Base-by-base conservation (phyloP, 2,797 vertebrate genomes). In the Sebastiscus albofasciatus region DNA sequence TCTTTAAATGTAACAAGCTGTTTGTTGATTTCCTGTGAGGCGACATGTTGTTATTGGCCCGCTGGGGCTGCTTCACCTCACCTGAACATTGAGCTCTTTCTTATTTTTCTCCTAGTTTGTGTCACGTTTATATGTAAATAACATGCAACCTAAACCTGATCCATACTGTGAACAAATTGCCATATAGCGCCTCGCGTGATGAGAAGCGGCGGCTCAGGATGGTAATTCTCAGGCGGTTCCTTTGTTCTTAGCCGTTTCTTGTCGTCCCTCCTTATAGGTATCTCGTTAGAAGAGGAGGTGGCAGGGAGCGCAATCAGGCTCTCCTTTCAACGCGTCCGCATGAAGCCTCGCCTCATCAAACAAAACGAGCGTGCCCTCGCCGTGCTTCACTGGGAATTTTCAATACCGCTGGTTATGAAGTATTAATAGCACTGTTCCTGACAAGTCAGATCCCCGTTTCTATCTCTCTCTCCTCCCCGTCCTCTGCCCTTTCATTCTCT, bases 391-490 rank as follows among this genome's bases (percentile, higher is more conserved):
- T 92, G 91, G 89, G 93, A 94, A 93, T 93, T 90, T 92, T 93
- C 87, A 92, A 92, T 91, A 79, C 87, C 26, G 80, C 89, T 92
- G 89, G 84, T 93, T 91, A 93, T 95, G 81, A 94, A 94, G 90
- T 93, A 96, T 95, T 94, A 92, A 95, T 93, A 93, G 83, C 77
- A 71, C 81, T 84, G 83, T 90, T 91, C 88, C 87, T 88, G 84
- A 92, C 80, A 84, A 90, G 91, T 84, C 81, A 80, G 66, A 89
- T 79, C 84, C 86, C 79, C n/a, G 39, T 55, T 78, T 77, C 77
- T 59, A 59, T 72, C 77, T 31, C 73, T 84, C 83, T 79, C 67
- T 76, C 84, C 58, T 66, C 49, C 67, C 65, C 36, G 24, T 83
- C 77, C 49, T 74, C 61, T 42, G 56, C 52, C 33, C 78, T 84